phyloP scores from a whole-genome alignment of 2,888 invertebrate species.

The Celastrina argiolus region DNA sequence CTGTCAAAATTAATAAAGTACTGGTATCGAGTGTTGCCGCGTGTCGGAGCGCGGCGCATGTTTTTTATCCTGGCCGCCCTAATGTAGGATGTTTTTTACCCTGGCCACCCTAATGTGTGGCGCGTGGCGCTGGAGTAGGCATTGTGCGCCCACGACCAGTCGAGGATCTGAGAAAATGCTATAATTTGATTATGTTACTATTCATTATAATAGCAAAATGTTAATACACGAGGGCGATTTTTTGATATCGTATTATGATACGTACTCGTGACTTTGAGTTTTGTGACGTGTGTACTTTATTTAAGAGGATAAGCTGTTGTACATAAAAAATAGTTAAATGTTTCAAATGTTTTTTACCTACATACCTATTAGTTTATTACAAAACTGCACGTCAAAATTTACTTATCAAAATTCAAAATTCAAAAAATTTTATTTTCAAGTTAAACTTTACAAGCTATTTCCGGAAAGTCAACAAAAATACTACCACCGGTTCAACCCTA shows the following conservation, averaged over 20 bases:
- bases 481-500: too few species aligned
- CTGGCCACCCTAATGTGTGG: constrained; percentile 55
- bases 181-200: constrained; percentile 33
- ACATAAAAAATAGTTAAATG: not conserved
- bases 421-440: too few species aligned
- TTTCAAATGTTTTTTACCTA: too few species aligned
- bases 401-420: too few species aligned
- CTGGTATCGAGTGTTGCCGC: constrained; percentile 63
- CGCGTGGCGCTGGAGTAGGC: constrained; percentile 59
- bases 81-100: constrained; percentile 44
- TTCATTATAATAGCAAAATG: constrained; percentile 26
- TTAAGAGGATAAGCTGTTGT: not conserved
- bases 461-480: too few species aligned
- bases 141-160: constrained; percentile 46
- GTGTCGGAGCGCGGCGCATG: constrained; percentile 44
- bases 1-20: constrained; percentile 66
- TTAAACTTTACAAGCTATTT: too few species aligned
- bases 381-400: too few species aligned
- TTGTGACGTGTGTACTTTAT: too few species aligned
- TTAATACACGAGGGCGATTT: not conserved
- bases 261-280: constrained; percentile 1
- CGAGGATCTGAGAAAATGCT: constrained; percentile 33
- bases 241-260: not conserved
- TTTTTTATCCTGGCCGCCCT: constrained; percentile 46
- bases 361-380: too few species aligned